A percentile compares a stretch with the other conserved stretches of the same genome.
Evolutionary conservation across 2,797 vertebrate species (phyloP).

Genomic region (Pachyuromys duprasi): DNA sequence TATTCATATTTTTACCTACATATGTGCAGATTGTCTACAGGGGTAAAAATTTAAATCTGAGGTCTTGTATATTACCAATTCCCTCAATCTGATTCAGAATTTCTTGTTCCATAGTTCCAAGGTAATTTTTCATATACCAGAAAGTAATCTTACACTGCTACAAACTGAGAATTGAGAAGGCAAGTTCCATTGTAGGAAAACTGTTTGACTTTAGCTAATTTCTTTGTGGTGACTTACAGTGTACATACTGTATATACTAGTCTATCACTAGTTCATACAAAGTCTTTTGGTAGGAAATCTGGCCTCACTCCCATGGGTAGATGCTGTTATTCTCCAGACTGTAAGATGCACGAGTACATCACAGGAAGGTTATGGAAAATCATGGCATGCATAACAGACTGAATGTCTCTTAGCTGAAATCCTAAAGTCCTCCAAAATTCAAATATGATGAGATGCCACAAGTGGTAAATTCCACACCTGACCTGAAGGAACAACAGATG

Average conservation of each 20-base stretch:
- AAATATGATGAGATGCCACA: background rate
- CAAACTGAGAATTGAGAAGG: background rate
- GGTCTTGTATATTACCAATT: background rate
- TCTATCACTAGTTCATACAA: background rate
- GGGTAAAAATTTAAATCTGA: constrained; percentile 15
- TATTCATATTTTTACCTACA: constrained; percentile 12
- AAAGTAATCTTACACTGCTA: background rate
- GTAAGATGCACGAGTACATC: background rate
- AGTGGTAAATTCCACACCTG: background rate
- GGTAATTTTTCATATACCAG: background rate
- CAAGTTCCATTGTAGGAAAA: background rate
- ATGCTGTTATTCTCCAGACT: background rate
- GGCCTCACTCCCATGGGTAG: background rate
- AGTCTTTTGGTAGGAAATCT: constrained; percentile 30
- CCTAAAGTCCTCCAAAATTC: background rate
- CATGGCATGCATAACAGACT: background rate
- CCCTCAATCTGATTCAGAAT: constrained; percentile 30
- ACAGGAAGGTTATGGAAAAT: background rate
- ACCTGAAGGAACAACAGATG: background rate
- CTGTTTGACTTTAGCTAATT: background rate
- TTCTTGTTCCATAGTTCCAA: constrained; percentile 27
- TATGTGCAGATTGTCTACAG: background rate
- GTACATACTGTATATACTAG: background rate
- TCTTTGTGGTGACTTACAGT: background rate
- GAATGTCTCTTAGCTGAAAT: background rate